Evolutionary conservation across 1,140 invertebrate species (phyloP), one percentile per base, ranked within the genome.

Genomic region (Hestina assimilis): DNA sequence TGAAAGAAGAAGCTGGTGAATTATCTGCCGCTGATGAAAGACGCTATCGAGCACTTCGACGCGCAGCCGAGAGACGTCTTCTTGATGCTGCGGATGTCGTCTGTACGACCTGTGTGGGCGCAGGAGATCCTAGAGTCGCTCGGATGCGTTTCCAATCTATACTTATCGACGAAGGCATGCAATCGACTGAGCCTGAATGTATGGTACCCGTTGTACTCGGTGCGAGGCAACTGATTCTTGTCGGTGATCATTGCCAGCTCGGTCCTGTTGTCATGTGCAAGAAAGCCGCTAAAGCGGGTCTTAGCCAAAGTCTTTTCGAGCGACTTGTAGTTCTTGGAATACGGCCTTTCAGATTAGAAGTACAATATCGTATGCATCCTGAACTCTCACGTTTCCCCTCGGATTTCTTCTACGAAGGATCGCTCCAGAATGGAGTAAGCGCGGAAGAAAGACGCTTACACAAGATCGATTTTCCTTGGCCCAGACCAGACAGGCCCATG

Each of bases 191-290:
- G 80, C 98, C 98, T 0, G 98, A 99, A 72, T 99, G 98, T 75
- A 98, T 99, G 96, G 98, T 99, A 3, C 97, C 99, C 0, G 98
- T 99, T 0, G 97, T 99, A 0, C 89, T 99, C 1, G 98, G 99
- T n/a, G 98, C 97, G 5, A 95, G 98, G 74, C 92, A 99, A 85
- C 87, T 99, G 0, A 98, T 99, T 53, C 91, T 99, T 0, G 98
- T 99, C 0, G 98, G 99, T 1, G 98, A 99, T 90, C 99, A 99
- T 83, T 99, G 99, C 73, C 98, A 99, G 88, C 90, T 99, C 19
- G 98, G 98, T 0, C 98, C 98, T 0, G 98, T 99, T 0, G 98
- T 99, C 0, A 99, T 99, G 98, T 99, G 98, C 88, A 99, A 99
- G 83, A 99, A 99, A 83, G 98, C 99, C 0, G 97, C 98, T 0